Evolutionary conservation across 2,888 invertebrate species (phyloP).

Genomic region (Tortrix viridana): DNA sequence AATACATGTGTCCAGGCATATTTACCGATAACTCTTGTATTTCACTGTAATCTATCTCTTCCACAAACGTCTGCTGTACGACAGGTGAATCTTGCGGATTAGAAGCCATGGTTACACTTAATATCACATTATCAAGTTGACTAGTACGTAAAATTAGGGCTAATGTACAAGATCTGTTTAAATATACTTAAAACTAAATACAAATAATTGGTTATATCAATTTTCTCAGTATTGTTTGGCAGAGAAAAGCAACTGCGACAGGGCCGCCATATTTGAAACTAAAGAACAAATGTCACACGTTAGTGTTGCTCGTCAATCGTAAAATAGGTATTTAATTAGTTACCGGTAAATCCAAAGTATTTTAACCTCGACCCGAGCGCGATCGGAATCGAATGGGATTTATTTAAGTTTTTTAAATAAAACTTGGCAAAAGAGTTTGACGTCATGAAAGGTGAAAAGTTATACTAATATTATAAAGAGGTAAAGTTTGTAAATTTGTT

Average conservation of each 20-base stretch:
- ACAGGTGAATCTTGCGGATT: slow-evolving; percentile 79
- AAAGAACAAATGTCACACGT: slow-evolving; percentile 53
- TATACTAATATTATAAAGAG: too few relatives aligned
- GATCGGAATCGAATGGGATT: too few relatives aligned
- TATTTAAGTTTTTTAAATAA: too few relatives aligned
- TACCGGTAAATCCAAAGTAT: slow-evolving; percentile 14
- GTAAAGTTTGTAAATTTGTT: too few relatives aligned
- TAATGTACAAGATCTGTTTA: slow-evolving; percentile 51
- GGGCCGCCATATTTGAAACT: slow-evolving; percentile 82
- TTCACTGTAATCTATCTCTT: slow-evolving; percentile 91
- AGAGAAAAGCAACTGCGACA: slow-evolving; percentile 82
- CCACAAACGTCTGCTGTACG: slow-evolving; percentile 84
- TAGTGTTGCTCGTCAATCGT: slow-evolving; percentile 26
- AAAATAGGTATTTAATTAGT: not conserved
- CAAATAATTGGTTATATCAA: slow-evolving; percentile 69
- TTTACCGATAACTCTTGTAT: slow-evolving; percentile 89
- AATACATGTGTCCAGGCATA: slow-evolving; percentile 44
- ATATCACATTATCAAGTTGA: slow-evolving; percentile 81
- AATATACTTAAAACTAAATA: slow-evolving; percentile 56
- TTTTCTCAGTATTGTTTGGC: slow-evolving; percentile 80
- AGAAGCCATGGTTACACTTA: slow-evolving; percentile 82
- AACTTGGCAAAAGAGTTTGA: too few relatives aligned
- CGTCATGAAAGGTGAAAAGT: too few relatives aligned
- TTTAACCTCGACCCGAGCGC: too few relatives aligned
- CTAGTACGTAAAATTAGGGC: slow-evolving; percentile 59